phyloP scores from a whole-genome alignment of 2,888 invertebrate genomes.

The Formica aserva region DNA sequence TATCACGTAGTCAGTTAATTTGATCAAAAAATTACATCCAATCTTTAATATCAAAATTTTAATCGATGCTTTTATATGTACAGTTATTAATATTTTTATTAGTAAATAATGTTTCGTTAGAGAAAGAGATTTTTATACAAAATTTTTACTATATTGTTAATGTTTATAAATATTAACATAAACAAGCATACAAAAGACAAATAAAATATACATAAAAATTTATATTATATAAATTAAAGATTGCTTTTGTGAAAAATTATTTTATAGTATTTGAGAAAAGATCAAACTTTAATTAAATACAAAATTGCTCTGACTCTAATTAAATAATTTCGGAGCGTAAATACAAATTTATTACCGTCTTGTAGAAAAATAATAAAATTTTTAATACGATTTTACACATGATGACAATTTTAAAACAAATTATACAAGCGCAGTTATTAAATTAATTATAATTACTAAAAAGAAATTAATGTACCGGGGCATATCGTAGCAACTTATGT shows the following conservation, averaged over 20 bases:
- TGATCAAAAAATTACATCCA: not conserved
- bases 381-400: not conserved
- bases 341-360: not conserved
- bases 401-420: not conserved
- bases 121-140: not conserved
- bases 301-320: not conserved
- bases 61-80: not conserved
- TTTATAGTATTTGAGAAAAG: no score
- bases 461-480: not conserved
- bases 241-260: no score
- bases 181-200: not conserved
- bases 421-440: not conserved
- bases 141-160: not conserved
- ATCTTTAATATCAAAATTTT: not conserved
- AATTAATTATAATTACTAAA: not conserved
- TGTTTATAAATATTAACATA: not conserved
- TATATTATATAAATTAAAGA: not conserved
- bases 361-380: not conserved
- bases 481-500: not conserved
- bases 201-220: not conserved
- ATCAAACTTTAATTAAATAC: no score
- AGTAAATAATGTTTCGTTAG: not conserved
- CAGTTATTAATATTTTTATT: not conserved
- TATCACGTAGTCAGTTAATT: no score
- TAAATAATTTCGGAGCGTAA: not conserved